These are phyloP conservation scores for Nowickia ferox DNA, from an alignment of 2,888 invertebrate species.

Conservation along the genomic window DNA sequence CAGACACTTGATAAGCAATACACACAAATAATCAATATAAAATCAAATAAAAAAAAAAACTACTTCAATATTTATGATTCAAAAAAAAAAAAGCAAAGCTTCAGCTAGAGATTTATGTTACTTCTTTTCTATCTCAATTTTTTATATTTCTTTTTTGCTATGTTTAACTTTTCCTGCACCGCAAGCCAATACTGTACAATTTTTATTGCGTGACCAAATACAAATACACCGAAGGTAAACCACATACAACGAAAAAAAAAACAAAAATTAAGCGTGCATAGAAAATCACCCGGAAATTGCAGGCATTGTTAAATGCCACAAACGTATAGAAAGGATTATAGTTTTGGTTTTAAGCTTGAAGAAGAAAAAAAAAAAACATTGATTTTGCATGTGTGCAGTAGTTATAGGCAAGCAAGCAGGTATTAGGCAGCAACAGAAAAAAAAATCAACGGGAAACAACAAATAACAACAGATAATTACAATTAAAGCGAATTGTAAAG, in stretches of 20 bases:
- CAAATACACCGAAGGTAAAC: conserved; percentile 50
- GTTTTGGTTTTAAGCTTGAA: conserved; percentile 17
- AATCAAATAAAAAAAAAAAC: neutral
- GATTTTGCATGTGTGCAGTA: conserved; percentile 61
- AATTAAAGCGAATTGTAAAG: conserved; percentile 65
- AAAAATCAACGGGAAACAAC: neutral
- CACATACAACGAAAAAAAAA: conserved; percentile 19
- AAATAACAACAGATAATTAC: conserved; percentile 63
- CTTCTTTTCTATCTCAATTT: neutral
- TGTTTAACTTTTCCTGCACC: conserved; percentile 1
- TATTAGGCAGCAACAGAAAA: neutral
- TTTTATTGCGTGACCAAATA: conserved; percentile 68
- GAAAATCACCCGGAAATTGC: conserved; percentile 68
- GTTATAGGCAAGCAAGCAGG: neutral
- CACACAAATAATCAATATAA: too few species aligned
- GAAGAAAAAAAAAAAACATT: conserved; percentile 41
- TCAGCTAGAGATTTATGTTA: neutral
- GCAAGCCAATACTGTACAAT: conserved; percentile 32
- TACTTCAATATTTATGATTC: neutral
- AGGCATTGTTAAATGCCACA: conserved; percentile 45
- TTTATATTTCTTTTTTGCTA: neutral
- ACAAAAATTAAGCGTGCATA: conserved; percentile 26
- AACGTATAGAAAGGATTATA: conserved; percentile 26
- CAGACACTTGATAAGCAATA: too few species aligned
- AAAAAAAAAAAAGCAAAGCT: neutral